phyloP scores from a whole-genome alignment of 2,113 vertebrate species.

The Bufo gargarizans region DNA sequence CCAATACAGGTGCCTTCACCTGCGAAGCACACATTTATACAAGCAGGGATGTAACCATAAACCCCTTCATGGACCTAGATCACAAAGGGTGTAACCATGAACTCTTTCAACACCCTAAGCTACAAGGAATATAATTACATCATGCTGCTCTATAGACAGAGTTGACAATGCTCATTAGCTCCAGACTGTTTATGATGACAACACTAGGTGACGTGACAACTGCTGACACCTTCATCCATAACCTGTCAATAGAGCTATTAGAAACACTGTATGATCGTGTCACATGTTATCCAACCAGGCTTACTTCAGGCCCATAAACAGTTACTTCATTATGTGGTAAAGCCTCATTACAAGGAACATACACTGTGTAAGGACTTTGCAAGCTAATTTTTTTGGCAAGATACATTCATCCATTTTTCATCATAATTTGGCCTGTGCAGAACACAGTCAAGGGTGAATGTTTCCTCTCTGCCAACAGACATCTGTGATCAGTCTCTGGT shows the following conservation, averaged over 20 bases:
- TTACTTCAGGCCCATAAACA: background rate
- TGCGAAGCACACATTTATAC: too few relatives aligned
- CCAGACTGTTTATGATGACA: background rate
- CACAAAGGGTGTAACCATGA: too few relatives aligned
- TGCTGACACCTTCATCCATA: background rate
- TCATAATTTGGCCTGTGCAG: conserved; percentile 1
- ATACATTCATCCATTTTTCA: background rate
- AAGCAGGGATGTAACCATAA: too few relatives aligned
- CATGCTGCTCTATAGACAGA: background rate
- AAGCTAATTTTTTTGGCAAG: background rate
- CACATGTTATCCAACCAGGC: background rate
- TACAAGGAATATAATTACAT: background rate
- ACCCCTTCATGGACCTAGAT: too few relatives aligned
- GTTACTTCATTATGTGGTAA: background rate
- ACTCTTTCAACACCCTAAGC: too few relatives aligned
- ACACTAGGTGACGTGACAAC: background rate
- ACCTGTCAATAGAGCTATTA: background rate
- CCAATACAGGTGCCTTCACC: too few relatives aligned
- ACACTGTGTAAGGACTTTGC: background rate
- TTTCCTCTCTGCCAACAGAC: background rate
- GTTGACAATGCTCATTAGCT: background rate
- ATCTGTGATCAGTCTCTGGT: conserved; percentile 8
- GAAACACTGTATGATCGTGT: background rate
- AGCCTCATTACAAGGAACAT: background rate
- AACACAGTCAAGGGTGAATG: background rate